Percentiles rank a stretch among this genome's conserved stretches.
These are phyloP conservation scores for Sceloporus undulatus DNA, from an alignment of 2,113 vertebrate genomes.

Conservation along the genomic window DNA sequence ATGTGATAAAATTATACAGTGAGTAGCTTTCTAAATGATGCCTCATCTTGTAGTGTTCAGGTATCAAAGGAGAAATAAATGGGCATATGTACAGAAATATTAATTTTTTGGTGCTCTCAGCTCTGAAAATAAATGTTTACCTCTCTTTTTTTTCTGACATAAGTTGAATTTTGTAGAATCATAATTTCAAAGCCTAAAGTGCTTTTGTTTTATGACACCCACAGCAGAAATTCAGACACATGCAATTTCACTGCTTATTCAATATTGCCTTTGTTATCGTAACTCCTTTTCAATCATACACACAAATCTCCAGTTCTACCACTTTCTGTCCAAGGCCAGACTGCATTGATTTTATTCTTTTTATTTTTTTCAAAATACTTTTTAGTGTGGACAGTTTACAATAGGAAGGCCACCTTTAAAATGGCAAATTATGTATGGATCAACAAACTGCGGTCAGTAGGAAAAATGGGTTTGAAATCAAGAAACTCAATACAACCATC, in stretches of 20 bases:
- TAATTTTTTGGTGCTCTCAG: background rate
- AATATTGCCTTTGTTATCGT: slow-evolving; percentile 5
- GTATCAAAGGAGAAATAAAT: background rate
- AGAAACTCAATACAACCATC: background rate
- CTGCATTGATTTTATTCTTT: slow-evolving; percentile 49
- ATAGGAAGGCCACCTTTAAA: background rate
- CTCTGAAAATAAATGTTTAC: background rate
- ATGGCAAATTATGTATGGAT: background rate
- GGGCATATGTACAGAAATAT: background rate
- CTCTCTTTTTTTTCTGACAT: background rate
- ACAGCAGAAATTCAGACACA: background rate
- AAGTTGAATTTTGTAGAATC: background rate
- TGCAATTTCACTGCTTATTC: slow-evolving; percentile 27
- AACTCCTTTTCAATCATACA: slow-evolving; percentile 18
- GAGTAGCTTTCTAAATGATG: background rate
- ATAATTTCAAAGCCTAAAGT: background rate
- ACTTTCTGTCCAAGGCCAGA: slow-evolving; percentile 34
- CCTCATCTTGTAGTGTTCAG: background rate
- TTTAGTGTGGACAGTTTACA: background rate
- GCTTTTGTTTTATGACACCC: slow-evolving; percentile 1
- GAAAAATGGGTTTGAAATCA: background rate
- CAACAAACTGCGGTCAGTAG: no score
- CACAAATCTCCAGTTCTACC: slow-evolving; percentile 45
- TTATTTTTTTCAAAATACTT: background rate
- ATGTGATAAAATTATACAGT: background rate